Evolutionary conservation across 2,888 invertebrate genomes (phyloP), one percentile per base, ranked within the genome.

Genomic region (Spodoptera exigua): DNA sequence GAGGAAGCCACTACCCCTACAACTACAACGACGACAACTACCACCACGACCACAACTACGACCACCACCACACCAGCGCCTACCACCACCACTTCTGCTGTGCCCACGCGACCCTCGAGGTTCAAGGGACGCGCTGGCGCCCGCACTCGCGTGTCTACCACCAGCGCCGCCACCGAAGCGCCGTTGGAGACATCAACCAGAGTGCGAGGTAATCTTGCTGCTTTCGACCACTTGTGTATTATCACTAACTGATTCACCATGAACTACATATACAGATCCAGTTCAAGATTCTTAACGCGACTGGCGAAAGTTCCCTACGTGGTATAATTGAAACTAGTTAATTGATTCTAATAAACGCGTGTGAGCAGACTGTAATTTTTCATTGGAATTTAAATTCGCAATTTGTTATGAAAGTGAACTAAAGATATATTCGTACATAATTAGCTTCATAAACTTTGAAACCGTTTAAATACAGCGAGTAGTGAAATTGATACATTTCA

Each of bases 11-110:
- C 95, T 0, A 95, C 95, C 0, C 92, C 95, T 0, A 93, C 95
- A 0, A 94, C 95, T 0, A 95, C 95, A 0, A 95, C 95, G 0
- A 95, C 95, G 0, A 95, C 95, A 0, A 95, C 95, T 0, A 95
- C 95, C 0, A 95, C 95, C 0, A 95, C 95, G 0, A 94, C 95
- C 0, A 94, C 95, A 0, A 93, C 95, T 0, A 94, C 95, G 0
- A 78, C 95, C 0, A 94, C 95, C 0, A 72, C 95, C 0, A 90
- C 94, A 3, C 89, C 95, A 0, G 87, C 95, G 0, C 89, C 95
- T 0, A 90, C 95, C 0, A 92, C 95, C 0, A 93, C 95, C 0
- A 92, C 94, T 0, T 86, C 94, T 0, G 82, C 87, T 0, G 86
- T 86, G 0, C 84, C 91, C 11, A 94, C 95, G 1, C 87, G 94